These are phyloP conservation scores for Nesoenas mayeri DNA, from an alignment of 2,113 vertebrate genomes.

Conservation along the genomic window DNA sequence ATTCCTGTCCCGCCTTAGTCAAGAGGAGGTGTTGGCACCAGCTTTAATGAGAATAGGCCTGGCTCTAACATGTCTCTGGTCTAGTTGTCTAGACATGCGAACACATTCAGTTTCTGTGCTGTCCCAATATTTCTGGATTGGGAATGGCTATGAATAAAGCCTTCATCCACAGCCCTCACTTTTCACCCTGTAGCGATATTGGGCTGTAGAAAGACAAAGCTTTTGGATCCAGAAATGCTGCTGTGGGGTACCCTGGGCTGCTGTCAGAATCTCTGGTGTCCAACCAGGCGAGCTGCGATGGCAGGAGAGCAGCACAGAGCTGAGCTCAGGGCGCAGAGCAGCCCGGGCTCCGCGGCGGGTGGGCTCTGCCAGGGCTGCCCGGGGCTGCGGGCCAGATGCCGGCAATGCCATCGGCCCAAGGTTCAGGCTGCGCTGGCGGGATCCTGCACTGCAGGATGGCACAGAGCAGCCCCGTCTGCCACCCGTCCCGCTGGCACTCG, in stretches of 20 bases:
- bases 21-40: background rate
- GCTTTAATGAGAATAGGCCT: background rate
- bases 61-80: background rate
- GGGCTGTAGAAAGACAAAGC: background rate
- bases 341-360: accelerated
- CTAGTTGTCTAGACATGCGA: background rate
- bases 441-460: accelerated
- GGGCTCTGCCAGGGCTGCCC: background rate
- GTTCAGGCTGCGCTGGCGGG: accelerated
- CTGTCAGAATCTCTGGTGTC: background rate
- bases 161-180: background rate
- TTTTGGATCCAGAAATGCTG: background rate
- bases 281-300: background rate
- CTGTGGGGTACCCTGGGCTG: background rate
- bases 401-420: background rate
- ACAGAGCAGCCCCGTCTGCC: background rate
- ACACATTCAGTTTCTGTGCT: background rate
- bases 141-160: background rate
- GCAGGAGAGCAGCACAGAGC: background rate
- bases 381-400: accelerated
- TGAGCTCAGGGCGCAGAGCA: background rate
- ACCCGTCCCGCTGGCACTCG: background rate
- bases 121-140: background rate
- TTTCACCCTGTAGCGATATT: background rate
- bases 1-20: background rate